Percentiles rank a stretch among this genome's conserved stretches.
Evolutionary conservation across 2,113 vertebrate genomes (phyloP).

Genomic region (Platanista minor): DNA sequence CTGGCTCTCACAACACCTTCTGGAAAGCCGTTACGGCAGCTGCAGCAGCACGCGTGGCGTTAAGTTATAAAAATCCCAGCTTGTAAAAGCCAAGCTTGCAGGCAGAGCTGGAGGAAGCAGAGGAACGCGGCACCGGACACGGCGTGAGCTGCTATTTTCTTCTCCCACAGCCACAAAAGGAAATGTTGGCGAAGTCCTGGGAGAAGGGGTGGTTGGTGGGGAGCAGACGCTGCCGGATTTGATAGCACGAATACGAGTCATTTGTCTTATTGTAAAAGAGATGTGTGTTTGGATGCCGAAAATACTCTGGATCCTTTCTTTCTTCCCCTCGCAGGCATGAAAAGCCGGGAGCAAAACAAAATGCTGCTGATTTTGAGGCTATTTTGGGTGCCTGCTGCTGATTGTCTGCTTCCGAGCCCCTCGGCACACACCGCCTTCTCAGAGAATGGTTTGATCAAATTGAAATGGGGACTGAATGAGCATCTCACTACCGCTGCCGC

Average conservation of each 20-base stretch:
- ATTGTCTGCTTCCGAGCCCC: conserved; percentile 43
- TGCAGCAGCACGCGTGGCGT: not conserved
- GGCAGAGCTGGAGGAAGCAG: not conserved
- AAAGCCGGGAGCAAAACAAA: conserved; percentile 57
- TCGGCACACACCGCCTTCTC: not conserved
- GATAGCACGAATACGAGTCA: conserved; percentile 54
- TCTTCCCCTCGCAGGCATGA: conserved; percentile 27
- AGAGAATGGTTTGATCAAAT: not conserved
- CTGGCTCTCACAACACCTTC: not conserved
- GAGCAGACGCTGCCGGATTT: conserved; percentile 36
- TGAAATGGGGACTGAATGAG: not conserved
- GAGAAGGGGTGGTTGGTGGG: conserved; percentile 23
- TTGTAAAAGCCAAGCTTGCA: not conserved
- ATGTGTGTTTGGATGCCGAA: conserved; percentile 61
- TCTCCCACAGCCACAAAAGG: conserved; percentile 65
- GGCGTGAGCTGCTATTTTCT: not conserved
- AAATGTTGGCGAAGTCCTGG: conserved; percentile 50
- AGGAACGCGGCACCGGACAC: not conserved
- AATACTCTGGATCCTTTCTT: conserved; percentile 54
- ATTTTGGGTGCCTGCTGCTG: conserved; percentile 52
- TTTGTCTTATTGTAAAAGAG: conserved; percentile 68
- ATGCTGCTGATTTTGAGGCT: conserved; percentile 2
- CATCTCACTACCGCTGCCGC: not conserved
- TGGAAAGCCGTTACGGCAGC: not conserved
- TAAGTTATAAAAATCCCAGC: conserved; percentile 53